Evolutionary conservation across 2,797 vertebrate genomes (phyloP).

Genomic region (Emydoidea blandingii): DNA sequence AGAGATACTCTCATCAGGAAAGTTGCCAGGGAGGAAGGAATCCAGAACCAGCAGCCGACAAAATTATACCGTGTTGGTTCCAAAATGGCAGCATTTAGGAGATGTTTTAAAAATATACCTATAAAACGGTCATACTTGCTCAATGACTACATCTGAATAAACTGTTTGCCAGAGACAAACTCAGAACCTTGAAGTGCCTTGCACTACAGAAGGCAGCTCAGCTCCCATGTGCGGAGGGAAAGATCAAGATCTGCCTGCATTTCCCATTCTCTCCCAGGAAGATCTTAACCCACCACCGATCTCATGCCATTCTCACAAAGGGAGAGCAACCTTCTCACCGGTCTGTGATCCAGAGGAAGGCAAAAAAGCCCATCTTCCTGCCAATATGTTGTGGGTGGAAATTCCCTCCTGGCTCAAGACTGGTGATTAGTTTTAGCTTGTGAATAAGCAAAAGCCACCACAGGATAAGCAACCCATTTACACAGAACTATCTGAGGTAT

Average conservation of each 20-base stretch:
- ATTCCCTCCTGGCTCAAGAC: accelerated
- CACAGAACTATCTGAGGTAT: accelerated
- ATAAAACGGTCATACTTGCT: not conserved
- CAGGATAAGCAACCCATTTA: accelerated
- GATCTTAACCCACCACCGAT: accelerated
- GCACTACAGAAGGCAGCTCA: not conserved
- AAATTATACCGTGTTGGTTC: not conserved
- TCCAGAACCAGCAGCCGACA: not conserved
- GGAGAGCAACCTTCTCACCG: too few species aligned
- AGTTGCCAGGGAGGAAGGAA: not conserved
- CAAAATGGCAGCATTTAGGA: not conserved
- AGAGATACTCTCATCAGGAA: not conserved
- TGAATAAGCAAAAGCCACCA: accelerated
- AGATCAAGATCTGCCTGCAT: accelerated
- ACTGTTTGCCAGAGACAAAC: not conserved
- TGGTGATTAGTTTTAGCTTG: not conserved
- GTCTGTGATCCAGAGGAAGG: accelerated
- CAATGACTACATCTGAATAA: not conserved
- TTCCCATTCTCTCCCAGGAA: not conserved
- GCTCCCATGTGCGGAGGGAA: not conserved
- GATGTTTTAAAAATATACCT: not conserved
- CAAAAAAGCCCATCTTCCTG: too few species aligned
- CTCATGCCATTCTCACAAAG: accelerated
- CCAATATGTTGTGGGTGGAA: not conserved
- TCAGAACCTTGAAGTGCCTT: accelerated